Evolutionary conservation across 2,113 vertebrate genomes (phyloP), one percentile per base, ranked within the genome.

Genomic region (Limnothrissa miodon): DNA sequence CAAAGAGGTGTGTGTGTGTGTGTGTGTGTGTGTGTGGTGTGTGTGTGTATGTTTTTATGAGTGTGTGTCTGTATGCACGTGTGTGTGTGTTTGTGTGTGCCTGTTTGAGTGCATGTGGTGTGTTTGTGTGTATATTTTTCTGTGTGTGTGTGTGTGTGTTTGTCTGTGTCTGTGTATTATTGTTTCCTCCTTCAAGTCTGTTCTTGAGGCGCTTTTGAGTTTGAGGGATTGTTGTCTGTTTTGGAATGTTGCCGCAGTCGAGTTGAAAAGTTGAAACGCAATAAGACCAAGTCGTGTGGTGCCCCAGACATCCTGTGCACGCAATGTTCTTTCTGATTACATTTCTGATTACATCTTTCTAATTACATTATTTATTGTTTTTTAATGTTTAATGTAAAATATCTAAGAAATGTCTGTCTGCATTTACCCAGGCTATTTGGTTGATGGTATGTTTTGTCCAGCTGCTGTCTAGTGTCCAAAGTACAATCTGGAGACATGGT

Each of bases 1-100:
- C 86, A 92, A 89, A 91, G 87, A 78, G 42, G 11, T 74, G 66
- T 74, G 62, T 53, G 45, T 59, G 36, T 39, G 36, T 39, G 13
- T n/a, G 1, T 46, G 29, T 59, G 15, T 42, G 0, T 21, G 3
- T 33, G n/a, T 66, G 5, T 66, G 59, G 1, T 70, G 29, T 70
- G 62, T 66, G 62, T 66, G 62, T 70, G 62, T 36, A 1, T 70
- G 59, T 66, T n/a, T 33, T n/a, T 66, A 25, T 66, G 59, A 29
- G 25, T 25, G n/a, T 25, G 59, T 66, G 59, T 56, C 9, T 56
- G 25, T 25, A 7, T 66, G 59, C 10, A 10, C 0, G 10, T 66
- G n/a, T 29, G 59, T 66, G 8, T 29, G 2, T 33, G 59, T 9
- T 42, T 87, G 45, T 78, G 9, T 78, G 78, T 78, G 42, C 6